phyloP scores from a whole-genome alignment of 2,797 vertebrate species.

The Notoglanidium macrostoma region DNA sequence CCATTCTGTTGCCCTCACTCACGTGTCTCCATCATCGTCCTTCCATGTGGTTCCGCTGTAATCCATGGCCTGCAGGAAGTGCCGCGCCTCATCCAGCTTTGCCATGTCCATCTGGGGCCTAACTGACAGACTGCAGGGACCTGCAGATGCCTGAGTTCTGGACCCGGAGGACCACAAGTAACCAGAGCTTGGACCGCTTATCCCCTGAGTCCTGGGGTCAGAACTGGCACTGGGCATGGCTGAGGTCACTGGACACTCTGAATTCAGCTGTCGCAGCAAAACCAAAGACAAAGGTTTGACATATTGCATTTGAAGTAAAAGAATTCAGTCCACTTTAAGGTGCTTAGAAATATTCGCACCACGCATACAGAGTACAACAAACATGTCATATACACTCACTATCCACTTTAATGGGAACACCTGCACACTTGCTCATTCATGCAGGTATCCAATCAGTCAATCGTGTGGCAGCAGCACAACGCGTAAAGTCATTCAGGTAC shows the following conservation, averaged over 20 bases:
- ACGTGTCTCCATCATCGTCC: slow-evolving; percentile 92
- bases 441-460: not conserved
- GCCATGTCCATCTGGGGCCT: slow-evolving; percentile 62
- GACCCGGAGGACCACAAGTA: slow-evolving; percentile 50
- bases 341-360: not conserved
- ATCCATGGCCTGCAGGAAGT: slow-evolving; percentile 75
- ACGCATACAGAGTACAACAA: not conserved
- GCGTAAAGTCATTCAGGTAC: not conserved
- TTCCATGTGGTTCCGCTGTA: slow-evolving; percentile 76
- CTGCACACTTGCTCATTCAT: not conserved
- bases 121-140: slow-evolving; percentile 48
- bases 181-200: slow-evolving; percentile 37
- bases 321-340: not conserved
- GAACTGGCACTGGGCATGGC: slow-evolving; percentile 41
- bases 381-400: not conserved
- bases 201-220: slow-evolving; percentile 37
- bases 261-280: slow-evolving; percentile 9
- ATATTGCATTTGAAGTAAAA: not conserved
- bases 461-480: not conserved
- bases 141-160: slow-evolving; percentile 56
- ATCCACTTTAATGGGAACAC: not conserved
- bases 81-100: slow-evolving; percentile 79
- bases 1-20: slow-evolving; percentile 56
- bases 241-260: slow-evolving; percentile 60
- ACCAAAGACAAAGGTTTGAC: not conserved